Percentiles rank a stretch among this genome's conserved stretches.
Conservation (phyloP, 2,113 vertebrate genomes). For the Dryoscopus gambensis region DNA sequence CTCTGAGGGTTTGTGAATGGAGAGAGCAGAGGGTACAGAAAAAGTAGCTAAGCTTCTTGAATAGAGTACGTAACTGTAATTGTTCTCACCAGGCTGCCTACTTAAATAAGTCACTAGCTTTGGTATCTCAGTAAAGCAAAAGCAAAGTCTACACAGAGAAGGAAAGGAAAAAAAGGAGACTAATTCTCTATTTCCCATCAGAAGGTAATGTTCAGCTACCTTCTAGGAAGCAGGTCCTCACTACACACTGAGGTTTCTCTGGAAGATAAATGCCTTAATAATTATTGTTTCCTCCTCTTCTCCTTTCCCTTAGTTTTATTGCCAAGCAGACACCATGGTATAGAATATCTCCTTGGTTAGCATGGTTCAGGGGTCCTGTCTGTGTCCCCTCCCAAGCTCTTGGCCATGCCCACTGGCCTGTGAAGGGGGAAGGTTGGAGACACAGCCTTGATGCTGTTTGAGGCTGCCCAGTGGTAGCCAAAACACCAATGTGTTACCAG, state of each 20-base stretch:
- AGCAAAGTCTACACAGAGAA: background rate
- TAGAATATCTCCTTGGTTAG: background rate
- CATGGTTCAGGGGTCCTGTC: background rate
- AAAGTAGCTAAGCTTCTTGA: background rate
- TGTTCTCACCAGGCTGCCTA: background rate
- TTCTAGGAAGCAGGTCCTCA: background rate
- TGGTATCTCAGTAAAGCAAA: background rate
- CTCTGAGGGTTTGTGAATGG: background rate
- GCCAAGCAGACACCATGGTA: background rate
- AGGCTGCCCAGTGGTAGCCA: background rate
- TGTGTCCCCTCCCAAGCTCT: background rate
- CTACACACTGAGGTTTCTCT: rapidly evolving
- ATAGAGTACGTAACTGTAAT: background rate
- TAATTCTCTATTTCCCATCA: background rate
- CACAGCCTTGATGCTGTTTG: rapidly evolving
- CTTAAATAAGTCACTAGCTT: background rate
- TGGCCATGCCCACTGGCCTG: background rate
- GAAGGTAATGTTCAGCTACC: background rate
- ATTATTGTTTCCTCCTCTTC: background rate
- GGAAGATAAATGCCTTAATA: background rate
- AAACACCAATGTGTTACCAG: background rate
- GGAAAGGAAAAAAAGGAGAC: background rate
- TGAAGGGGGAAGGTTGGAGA: background rate
- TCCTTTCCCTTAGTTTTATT: background rate
- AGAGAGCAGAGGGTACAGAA: background rate